phyloP scores from a whole-genome alignment of 2,797 vertebrate species.

The Clarias fuscus region DNA sequence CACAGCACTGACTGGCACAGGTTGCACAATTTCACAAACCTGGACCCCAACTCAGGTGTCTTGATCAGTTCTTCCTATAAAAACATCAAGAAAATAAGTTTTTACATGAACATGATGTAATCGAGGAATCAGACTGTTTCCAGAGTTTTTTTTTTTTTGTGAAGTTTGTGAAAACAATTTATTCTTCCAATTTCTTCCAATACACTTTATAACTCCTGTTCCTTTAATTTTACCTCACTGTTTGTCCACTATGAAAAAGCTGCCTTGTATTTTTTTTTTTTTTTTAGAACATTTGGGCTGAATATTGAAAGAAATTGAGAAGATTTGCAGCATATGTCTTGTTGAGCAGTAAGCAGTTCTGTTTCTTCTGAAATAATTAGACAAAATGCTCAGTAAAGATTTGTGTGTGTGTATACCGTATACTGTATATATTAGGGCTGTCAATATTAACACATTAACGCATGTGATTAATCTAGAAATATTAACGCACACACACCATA shows the following conservation, averaged over 20 bases:
- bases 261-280: neutral
- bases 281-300: neutral
- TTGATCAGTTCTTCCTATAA: slow-evolving; percentile 70
- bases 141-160: too few relatives aligned
- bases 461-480: too few relatives aligned
- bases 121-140: neutral
- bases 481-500: too few relatives aligned
- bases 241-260: neutral
- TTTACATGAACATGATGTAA: neutral
- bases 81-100: neutral
- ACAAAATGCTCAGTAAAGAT: neutral
- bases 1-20: slow-evolving; percentile 89
- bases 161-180: neutral
- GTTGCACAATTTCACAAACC: slow-evolving; percentile 82
- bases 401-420: too few relatives aligned
- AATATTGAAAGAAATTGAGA: neutral
- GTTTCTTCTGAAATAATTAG: neutral
- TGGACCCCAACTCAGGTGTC: slow-evolving; percentile 67
- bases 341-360: neutral
- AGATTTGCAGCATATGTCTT: neutral
- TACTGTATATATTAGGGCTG: too few relatives aligned
- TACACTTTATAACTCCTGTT: neutral
- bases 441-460: too few relatives aligned
- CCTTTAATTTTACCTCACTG: too few relatives aligned
- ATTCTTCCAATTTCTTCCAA: neutral